These are phyloP conservation scores for Drosophila lacicola DNA, from an alignment of 2,888 invertebrate species.

Conservation along the genomic window DNA sequence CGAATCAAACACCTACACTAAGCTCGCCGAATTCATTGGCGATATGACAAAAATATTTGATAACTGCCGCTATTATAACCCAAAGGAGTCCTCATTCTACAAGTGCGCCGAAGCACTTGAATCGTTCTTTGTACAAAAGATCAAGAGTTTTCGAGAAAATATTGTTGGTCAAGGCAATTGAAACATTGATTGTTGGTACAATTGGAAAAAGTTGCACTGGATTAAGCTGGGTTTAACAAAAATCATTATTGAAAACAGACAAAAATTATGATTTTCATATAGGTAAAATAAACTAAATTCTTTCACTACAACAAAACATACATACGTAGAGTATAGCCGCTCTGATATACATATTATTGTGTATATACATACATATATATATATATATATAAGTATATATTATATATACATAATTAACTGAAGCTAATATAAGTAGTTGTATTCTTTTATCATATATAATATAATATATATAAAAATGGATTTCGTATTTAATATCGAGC, in stretches of 20 bases:
- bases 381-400: slow-evolving; percentile 18
- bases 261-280: slow-evolving; percentile 38
- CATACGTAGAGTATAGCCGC: slow-evolving; percentile 36
- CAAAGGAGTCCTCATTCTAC: slow-evolving; percentile 97
- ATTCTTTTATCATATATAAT: slow-evolving; percentile 27
- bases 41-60: slow-evolving; percentile 99
- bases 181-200: slow-evolving; percentile 27
- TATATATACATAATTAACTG: slow-evolving; percentile 30
- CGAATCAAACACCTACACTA: slow-evolving; percentile 92
- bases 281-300: slow-evolving; percentile 35
- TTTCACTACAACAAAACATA: slow-evolving; percentile 33
- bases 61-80: slow-evolving; percentile 99
- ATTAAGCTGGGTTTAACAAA: slow-evolving; percentile 27
- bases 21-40: slow-evolving; percentile 97
- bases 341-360: slow-evolving; percentile 23
- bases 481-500: slow-evolving; percentile 23
- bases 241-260: slow-evolving; percentile 11
- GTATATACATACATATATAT: slow-evolving; percentile 14
- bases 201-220: slow-evolving; percentile 5
- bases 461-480: slow-evolving; percentile 14
- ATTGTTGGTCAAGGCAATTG: slow-evolving; percentile 86
- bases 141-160: slow-evolving; percentile 94
- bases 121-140: slow-evolving; percentile 97
- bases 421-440: slow-evolving; percentile 47
- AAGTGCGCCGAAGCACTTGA: slow-evolving; percentile 98